A percentile compares a stretch with the other conserved stretches of the same genome.
Conservation (phyloP, 1,140 invertebrate species). For the Drosophila sucinea region DNA sequence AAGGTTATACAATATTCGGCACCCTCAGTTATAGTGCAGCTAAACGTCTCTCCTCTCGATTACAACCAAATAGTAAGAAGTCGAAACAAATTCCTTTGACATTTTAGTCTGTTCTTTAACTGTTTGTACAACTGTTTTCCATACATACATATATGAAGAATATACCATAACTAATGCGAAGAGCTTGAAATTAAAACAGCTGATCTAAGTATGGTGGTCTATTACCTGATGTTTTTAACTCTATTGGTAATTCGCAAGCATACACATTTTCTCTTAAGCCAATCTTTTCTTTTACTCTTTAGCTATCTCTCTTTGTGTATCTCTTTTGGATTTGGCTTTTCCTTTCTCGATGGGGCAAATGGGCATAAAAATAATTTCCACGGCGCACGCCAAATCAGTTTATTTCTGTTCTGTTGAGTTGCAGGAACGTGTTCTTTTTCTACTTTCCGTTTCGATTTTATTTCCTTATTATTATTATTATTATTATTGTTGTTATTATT, state of each 20-base stretch:
- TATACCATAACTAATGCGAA: not conserved
- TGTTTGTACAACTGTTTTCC: constrained; percentile 15
- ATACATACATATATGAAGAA: not conserved
- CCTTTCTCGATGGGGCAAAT: constrained; percentile 26
- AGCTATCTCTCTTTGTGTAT: constrained; percentile 8
- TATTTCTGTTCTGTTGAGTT: constrained; percentile 83
- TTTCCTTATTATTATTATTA: constrained; percentile 77
- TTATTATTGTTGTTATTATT: not conserved
- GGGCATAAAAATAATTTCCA: constrained; percentile 78
- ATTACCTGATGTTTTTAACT: not conserved
- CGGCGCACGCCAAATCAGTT: constrained; percentile 76
- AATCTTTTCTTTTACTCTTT: constrained; percentile 22
- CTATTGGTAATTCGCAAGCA: not conserved
- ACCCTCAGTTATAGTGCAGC: too few species aligned
- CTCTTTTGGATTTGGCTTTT: constrained; percentile 15
- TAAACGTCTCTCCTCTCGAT: too few species aligned
- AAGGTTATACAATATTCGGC: too few species aligned
- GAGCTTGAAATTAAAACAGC: constrained; percentile 20
- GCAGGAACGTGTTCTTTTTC: constrained; percentile 83
- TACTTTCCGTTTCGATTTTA: constrained; percentile 82
- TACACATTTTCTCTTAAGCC: not conserved
- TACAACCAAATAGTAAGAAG: not conserved
- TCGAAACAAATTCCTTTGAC: not conserved
- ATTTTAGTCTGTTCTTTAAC: constrained; percentile 3
- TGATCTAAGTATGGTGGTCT: constrained; percentile 15